Percentiles rank a stretch among this genome's conserved stretches.
Evolutionary conservation across 2,113 vertebrate species (phyloP).

Genomic region (Mustela lutreola): DNA sequence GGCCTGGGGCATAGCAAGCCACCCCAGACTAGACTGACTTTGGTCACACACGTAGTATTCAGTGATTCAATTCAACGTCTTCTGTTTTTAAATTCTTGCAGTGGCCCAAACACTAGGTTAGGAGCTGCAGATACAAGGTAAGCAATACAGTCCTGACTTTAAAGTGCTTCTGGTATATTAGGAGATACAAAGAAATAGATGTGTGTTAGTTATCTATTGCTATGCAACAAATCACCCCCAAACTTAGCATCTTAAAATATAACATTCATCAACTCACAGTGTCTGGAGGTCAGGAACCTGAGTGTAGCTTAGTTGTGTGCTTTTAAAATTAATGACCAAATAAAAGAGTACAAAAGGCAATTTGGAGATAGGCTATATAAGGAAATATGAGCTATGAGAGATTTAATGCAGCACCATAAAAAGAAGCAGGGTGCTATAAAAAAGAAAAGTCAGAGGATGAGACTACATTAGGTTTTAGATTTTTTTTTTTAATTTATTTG

Average conservation of each 20-base stretch:
- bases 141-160: neutral
- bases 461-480: neutral
- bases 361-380: neutral
- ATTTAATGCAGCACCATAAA: neutral
- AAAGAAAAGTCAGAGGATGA: neutral
- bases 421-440: neutral
- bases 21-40: too few relatives aligned
- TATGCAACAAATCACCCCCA: neutral
- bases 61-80: neutral
- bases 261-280: neutral
- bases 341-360: neutral
- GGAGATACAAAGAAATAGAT: neutral
- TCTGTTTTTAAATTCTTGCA: neutral
- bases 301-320: neutral
- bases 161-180: too few relatives aligned
- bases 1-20: too few relatives aligned
- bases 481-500: too few relatives aligned
- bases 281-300: neutral
- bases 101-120: neutral
- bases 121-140: neutral
- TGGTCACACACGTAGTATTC: neutral
- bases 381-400: neutral
- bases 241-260: neutral
- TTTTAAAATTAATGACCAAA: neutral
- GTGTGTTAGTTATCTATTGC: neutral